phyloP scores from a whole-genome alignment of 2,888 invertebrate species.

The Platynereis dumerilii region DNA sequence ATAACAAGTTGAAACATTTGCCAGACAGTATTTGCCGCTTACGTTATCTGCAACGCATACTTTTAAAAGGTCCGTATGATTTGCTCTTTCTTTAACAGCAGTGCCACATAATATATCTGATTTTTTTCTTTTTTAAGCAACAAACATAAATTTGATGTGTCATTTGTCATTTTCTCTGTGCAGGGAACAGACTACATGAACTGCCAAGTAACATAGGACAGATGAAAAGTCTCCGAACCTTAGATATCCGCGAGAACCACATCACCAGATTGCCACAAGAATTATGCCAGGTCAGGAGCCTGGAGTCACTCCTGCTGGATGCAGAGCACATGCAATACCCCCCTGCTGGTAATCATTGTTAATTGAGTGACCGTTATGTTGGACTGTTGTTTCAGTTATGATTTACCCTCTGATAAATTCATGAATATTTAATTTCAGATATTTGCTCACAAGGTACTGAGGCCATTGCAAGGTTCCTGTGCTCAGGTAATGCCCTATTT shows the following conservation, averaged over 20 bases:
- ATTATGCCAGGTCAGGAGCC: neutral
- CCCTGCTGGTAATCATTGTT: no score
- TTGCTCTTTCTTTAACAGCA: neutral
- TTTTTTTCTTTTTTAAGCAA: neutral
- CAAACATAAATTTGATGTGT: neutral
- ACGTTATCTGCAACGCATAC: neutral
- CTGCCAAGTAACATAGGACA: neutral
- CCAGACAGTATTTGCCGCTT: constrained; percentile 5
- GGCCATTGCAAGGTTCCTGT: constrained; percentile 1
- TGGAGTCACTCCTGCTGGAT: neutral
- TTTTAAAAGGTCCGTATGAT: neutral
- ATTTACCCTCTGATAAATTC: no score
- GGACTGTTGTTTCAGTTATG: no score
- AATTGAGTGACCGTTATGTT: no score
- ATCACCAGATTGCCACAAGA: neutral
- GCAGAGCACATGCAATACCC: constrained; percentile 4
- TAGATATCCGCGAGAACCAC: neutral
- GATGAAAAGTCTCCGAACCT: neutral
- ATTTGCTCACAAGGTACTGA: constrained; percentile 2
- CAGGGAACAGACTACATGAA: constrained; percentile 2
- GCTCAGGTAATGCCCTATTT: constrained; percentile 9
- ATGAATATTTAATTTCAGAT: neutral
- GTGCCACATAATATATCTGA: neutral
- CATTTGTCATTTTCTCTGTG: neutral
- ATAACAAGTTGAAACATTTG: constrained; percentile 25